phyloP scores from a whole-genome alignment of 2,113 vertebrate species.

The Craseonycteris thonglongyai region DNA sequence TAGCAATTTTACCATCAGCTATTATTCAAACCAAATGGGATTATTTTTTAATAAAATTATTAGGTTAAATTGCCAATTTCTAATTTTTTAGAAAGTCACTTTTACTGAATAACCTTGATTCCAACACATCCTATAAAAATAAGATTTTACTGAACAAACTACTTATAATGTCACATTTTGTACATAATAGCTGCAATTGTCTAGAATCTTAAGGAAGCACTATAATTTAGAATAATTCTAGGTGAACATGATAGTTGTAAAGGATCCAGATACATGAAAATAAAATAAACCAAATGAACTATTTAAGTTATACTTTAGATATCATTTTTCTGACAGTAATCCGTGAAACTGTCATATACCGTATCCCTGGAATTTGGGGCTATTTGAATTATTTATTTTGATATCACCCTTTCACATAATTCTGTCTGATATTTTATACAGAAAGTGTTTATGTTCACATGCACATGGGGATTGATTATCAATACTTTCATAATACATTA shows the following conservation, averaged over 20 bases:
- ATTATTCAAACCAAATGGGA: not conserved
- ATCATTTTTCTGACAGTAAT: slow-evolving; percentile 34
- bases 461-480: not conserved
- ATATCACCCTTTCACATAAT: slow-evolving; percentile 12
- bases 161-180: not conserved
- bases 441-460: not conserved
- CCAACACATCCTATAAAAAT: not conserved
- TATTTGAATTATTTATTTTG: not conserved
- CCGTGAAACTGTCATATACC: slow-evolving; percentile 1
- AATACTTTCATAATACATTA: not conserved
- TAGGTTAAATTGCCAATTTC: not conserved
- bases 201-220: slow-evolving; percentile 9
- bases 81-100: slow-evolving; percentile 31
- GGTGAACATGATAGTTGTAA: not conserved
- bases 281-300: slow-evolving; percentile 4
- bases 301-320: slow-evolving; percentile 10
- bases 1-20: not conserved
- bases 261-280: slow-evolving; percentile 15
- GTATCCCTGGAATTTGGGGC: not conserved
- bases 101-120: not conserved
- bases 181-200: not conserved
- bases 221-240: slow-evolving; percentile 32
- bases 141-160: not conserved
- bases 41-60: slow-evolving; percentile 21
- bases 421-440: slow-evolving; percentile 3